Evolutionary conservation across 2,888 invertebrate genomes (phyloP), one percentile per base, ranked within the genome.

Genomic region (Plagodis pulveraria): DNA sequence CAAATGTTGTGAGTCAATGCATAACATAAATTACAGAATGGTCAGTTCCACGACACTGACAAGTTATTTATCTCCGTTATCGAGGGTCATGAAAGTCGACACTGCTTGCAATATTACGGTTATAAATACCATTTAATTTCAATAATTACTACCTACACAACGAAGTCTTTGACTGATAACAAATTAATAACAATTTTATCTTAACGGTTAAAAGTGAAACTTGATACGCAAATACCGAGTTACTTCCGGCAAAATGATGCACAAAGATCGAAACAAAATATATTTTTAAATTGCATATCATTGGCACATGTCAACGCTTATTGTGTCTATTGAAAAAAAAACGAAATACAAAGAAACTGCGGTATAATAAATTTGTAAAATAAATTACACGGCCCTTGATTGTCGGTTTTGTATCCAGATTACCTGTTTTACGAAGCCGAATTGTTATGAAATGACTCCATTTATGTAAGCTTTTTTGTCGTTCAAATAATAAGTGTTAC

Each of bases 71-170:
- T 80, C 77, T 66, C 69, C 72, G 79, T 79, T 90, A 89, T 89
- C 88, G 73, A 65, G 69, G 69, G 84, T 81, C 80, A 80, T 66
- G 56, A 69, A 74, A 89, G 89, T 87, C 87, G 76, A 75, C 67
- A 68, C 74, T 72, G 73, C 76, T 76, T 75, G 74, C 81, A 81
- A 79, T 82, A 83, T 81, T 80, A 78, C 78, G 66, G 76, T 81
- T 88, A 91, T 91, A 89, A 89, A 90, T 90, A 89, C 86, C 80
- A 83, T 89, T 88, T 86, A 87, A 87, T 89, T 89, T 86, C 84
- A 89, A 83, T 90, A 87, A 89, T 91, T 86, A 89, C 80, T 77
- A 62, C 65, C 65, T 62, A 80, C 78, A 81, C 83, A 87, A 81
- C 81, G 78, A 82, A 85, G 89, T 90, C 91, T 89, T 86, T 87